Conservation (phyloP, 2,797 vertebrate genomes). For the Brotogeris chrysoptera region DNA sequence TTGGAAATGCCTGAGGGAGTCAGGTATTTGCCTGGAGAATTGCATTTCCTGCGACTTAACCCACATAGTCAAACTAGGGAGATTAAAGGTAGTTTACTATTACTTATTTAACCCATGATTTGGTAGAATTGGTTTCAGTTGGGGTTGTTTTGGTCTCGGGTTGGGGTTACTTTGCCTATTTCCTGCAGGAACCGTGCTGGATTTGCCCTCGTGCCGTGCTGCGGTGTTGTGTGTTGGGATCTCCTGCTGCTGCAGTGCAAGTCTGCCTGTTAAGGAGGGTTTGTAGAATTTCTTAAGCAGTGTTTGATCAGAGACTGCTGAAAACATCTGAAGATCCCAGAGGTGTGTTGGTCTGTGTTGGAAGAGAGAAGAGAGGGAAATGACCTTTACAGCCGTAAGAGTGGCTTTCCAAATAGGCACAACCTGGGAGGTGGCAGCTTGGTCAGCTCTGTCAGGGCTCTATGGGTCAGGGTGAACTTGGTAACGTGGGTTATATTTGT, state of each 20-base stretch:
- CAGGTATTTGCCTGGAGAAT: rapidly evolving
- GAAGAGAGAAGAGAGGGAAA: neutral
- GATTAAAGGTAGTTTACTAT: neutral
- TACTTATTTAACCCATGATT: neutral
- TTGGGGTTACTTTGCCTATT: neutral
- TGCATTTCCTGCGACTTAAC: neutral
- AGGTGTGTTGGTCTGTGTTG: neutral
- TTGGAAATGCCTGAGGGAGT: neutral
- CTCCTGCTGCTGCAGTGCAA: neutral
- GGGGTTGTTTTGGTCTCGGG: neutral
- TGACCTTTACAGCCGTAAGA: neutral
- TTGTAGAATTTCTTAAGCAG: neutral
- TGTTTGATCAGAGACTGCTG: neutral
- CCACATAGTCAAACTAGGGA: neutral
- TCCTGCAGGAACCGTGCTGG: neutral
- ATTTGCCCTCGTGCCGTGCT: rapidly evolving
- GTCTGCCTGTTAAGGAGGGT: neutral
- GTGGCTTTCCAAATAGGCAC: neutral
- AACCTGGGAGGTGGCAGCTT: neutral
- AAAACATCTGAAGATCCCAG: neutral
- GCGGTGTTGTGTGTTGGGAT: rapidly evolving
- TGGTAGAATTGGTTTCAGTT: neutral
- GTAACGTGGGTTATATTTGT: neutral
- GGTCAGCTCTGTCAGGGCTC: neutral
- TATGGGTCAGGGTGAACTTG: neutral